These are phyloP conservation scores for Melanotaenia trifasciata DNA, from an alignment of 2,797 vertebrate species.

Conservation along the genomic window DNA sequence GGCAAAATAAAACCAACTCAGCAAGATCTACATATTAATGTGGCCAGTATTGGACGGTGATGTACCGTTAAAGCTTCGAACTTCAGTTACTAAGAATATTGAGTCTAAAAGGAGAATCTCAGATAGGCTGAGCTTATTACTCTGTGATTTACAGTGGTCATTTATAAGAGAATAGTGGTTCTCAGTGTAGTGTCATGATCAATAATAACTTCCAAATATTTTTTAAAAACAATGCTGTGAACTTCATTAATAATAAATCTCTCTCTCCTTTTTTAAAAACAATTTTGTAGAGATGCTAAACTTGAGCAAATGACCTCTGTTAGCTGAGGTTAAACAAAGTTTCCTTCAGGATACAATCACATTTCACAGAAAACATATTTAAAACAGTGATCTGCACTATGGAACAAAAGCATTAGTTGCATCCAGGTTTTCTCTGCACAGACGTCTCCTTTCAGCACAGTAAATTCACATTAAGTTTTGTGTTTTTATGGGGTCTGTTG, in stretches of 20 bases:
- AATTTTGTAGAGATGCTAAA: not conserved
- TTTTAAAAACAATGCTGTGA: not conserved
- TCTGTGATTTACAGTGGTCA: not conserved
- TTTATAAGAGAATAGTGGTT: too few species aligned
- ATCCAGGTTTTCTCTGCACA: not conserved
- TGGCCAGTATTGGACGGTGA: too few species aligned
- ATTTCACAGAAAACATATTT: not conserved
- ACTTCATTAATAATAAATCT: not conserved
- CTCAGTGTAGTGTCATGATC: not conserved
- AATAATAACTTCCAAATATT: not conserved
- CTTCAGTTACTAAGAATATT: not conserved
- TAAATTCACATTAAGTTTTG: not conserved
- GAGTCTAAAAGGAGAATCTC: not conserved
- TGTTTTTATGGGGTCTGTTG: not conserved
- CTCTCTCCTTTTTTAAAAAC: too few species aligned
- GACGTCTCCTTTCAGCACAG: not conserved
- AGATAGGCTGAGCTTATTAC: not conserved
- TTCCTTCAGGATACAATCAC: not conserved
- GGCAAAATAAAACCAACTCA: too few species aligned
- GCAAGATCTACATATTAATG: too few species aligned
- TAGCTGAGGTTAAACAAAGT: not conserved
- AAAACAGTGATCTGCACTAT: not conserved
- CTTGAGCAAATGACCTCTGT: not conserved
- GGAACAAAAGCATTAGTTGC: not conserved
- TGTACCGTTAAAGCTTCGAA: too few species aligned